phyloP scores from a whole-genome alignment of 2,888 invertebrate species.

The Agrotis clavis region DNA sequence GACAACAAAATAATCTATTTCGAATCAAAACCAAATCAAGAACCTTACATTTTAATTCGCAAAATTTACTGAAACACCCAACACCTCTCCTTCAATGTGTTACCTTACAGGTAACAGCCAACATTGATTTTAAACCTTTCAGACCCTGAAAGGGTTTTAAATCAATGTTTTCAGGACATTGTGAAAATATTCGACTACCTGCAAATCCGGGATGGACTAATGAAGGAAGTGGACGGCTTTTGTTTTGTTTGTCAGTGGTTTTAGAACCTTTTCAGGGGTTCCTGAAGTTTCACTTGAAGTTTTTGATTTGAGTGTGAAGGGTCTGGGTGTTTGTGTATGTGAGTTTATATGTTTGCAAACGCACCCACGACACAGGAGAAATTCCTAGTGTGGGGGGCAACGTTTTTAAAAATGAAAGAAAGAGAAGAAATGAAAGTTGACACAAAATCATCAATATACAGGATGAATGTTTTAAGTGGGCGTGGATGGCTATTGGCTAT shows the following conservation, averaged over 20 bases:
- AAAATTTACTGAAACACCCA: slow-evolving; percentile 22
- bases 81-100: not conserved
- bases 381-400: too few relatives aligned
- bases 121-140: slow-evolving; percentile 26
- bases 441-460: too few relatives aligned
- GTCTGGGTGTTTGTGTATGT: too few relatives aligned
- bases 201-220: slow-evolving; percentile 16
- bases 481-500: too few relatives aligned
- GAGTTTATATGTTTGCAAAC: too few relatives aligned
- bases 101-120: not conserved
- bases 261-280: slow-evolving; percentile 4
- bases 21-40: too few relatives aligned
- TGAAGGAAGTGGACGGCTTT: slow-evolving; percentile 19
- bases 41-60: not conserved
- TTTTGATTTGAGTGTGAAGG: not conserved
- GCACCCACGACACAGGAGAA: too few relatives aligned
- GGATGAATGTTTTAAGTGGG: too few relatives aligned
- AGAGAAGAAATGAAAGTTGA: too few relatives aligned
- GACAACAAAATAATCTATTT: too few relatives aligned
- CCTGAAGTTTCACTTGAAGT: not conserved
- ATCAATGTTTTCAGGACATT: slow-evolving; percentile 13
- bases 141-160: slow-evolving; percentile 1
- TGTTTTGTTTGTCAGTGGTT: slow-evolving; percentile 32
- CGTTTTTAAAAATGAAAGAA: too few relatives aligned
- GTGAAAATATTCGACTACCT: slow-evolving; percentile 31